Conservation (phyloP, 2,888 invertebrate species). For the Tortricodes alternella region DNA sequence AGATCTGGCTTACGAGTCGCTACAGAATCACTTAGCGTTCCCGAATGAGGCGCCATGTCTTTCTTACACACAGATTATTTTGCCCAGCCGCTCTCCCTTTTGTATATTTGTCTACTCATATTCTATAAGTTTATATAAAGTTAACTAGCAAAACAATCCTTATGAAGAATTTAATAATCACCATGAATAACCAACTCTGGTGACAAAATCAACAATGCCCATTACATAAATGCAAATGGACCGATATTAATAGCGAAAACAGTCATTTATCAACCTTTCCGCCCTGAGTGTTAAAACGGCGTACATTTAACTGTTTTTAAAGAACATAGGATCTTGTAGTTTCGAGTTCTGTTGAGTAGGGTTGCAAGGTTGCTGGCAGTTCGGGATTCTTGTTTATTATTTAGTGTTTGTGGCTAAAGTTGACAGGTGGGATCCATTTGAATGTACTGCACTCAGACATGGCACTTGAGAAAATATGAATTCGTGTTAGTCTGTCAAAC, state of each 20-base stretch:
- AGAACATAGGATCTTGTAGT: not conserved
- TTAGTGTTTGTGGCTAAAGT: slow-evolving; percentile 2
- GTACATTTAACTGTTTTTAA: too few species aligned
- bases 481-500: too few species aligned
- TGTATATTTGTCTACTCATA: too few species aligned
- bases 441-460: too few species aligned
- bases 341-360: slow-evolving; percentile 8
- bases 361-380: slow-evolving; percentile 5
- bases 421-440: too few species aligned
- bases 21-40: too few species aligned
- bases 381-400: not conserved
- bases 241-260: slow-evolving; percentile 20
- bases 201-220: slow-evolving; percentile 14
- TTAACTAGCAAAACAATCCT: slow-evolving; percentile 1
- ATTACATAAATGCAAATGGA: slow-evolving; percentile 10
- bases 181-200: not conserved
- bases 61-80: too few species aligned
- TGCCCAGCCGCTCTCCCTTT: too few species aligned
- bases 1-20: too few species aligned
- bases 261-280: slow-evolving; percentile 19
- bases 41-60: too few species aligned
- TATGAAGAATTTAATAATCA: slow-evolving; percentile 3
- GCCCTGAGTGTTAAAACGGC: not conserved
- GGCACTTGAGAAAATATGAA: too few species aligned
- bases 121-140: not conserved